Percentiles rank a stretch among this genome's conserved stretches.
phyloP scores from a whole-genome alignment of 2,113 vertebrate species.

The Hemichromis elongatus region DNA sequence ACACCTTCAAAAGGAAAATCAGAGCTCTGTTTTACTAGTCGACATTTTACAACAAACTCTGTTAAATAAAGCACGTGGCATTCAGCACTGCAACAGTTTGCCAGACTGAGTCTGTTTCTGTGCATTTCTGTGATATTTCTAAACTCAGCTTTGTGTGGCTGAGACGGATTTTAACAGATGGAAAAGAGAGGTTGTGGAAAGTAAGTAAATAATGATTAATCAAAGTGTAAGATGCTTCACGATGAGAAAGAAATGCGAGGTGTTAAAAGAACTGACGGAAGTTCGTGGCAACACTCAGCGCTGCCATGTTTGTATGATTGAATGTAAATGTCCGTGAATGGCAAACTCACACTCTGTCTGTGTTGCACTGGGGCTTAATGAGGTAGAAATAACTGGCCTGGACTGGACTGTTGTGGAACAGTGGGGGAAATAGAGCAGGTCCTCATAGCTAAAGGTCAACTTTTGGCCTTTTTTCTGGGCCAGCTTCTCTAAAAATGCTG shows the following conservation, averaged over 20 bases:
- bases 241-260: background rate
- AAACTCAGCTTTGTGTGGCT: background rate
- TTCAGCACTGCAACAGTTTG: background rate
- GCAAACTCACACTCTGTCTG: background rate
- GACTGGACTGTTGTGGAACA: background rate
- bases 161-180: constrained; percentile 18
- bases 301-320: background rate
- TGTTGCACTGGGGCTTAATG: constrained; percentile 3
- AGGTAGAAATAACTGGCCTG: background rate
- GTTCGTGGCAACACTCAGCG: background rate
- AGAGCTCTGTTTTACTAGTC: background rate
- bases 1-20: background rate
- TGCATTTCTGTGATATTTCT: background rate
- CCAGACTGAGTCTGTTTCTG: background rate
- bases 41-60: background rate
- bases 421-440: background rate
- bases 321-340: background rate
- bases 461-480: constrained; percentile 33
- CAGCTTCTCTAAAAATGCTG: background rate
- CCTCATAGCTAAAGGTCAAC: constrained; percentile 36
- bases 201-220: constrained; percentile 22
- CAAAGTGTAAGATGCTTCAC: background rate
- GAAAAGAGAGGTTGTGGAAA: constrained; percentile 13
- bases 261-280: background rate
- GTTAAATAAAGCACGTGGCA: background rate